Evolutionary conservation across 2,797 vertebrate species (phyloP), one percentile per base, ranked within the genome.

Genomic region (Spea hammondii): DNA sequence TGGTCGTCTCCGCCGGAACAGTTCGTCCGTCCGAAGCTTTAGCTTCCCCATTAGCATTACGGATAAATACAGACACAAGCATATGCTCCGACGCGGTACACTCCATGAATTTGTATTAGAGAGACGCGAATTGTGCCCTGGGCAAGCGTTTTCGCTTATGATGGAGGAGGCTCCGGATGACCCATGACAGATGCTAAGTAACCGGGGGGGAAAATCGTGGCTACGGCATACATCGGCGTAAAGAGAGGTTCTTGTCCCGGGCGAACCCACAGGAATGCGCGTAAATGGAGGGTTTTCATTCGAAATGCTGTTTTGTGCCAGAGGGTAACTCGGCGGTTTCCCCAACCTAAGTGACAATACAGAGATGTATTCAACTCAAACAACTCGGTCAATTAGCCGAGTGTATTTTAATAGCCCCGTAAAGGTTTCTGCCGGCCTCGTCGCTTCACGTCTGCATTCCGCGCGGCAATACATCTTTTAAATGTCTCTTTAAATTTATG

Each of bases 171-270:
- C 17, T 4, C 17, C 45, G 54, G 4, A 79, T 79, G 70, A 51
- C 64, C 65, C 70, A 5, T 79, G 77, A 79, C 70, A 73, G 77
- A 79, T 73, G 77, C 70, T 79, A 79, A 79, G 70, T 68, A 68
- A 11, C 54, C 47, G 32, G 46, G 60, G 32, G 64, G 53, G 53
- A 73, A 49, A 13, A 2, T 5, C 11, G 32, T 73, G 64, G 48
- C 14, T 60, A 45, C 13, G 62, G 45, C 13, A 46, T 46, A 45
- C 64, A 45, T 70, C 48, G 4, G 11, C 45, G 3, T 64, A 3
- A 12, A 59, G 12, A 66, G 13, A 60, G 32, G 7, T 49, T 48
- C 76, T 65, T 53, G 14, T 55, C 11, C 72, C 50, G 14, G 62
- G 47, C 17, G 5, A 47, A 45, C 49, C 64, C 32, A 65, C 10